Evolutionary conservation across 1,140 invertebrate species (phyloP), one percentile per base, ranked within the genome.

Genomic region (Drosophila kikkawai): DNA sequence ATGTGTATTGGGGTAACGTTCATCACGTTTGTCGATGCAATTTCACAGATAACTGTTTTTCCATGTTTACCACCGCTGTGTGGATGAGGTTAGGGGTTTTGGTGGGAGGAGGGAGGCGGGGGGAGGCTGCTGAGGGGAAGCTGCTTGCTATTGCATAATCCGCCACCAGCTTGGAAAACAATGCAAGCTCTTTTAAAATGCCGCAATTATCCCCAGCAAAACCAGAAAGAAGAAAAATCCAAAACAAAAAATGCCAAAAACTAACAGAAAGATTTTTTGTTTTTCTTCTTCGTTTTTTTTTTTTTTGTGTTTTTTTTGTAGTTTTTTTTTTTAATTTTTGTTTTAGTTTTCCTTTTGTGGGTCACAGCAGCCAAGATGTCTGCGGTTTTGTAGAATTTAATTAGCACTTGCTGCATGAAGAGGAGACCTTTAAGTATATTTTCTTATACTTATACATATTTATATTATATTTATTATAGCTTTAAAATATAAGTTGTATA

Each of bases 1-100:
- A 60, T 59, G 64, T 78, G 75, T 87, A 88, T 87, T 87, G 84
- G 83, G 83, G 83, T 88, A 87, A 87, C 84, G 83, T 87, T 87
- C 84, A 87, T 87, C 83, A 87, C 84, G 84, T 87, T 87, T 87
- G 84, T 88, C 84, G 84, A 87, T 87, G 84, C 84, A 88, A 87
- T 88, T 87, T 87, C 84, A 84, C 80, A 87, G 84, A 87, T 87
- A 87, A 87, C 84, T 87, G 84, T 87, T 87, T 87, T 79, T 87
- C 65, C 83, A 87, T 87, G 83, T 87, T 86, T 85, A 83, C 79
- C 75, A 87, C 63, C 50, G 63, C 78, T 26, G 48, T 34, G 65
- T 8, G 55, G 32, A 32, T 32, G 42, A 11, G 48, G 64, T 13
- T 19, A 17, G 60, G 44, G 65, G 58, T 1, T 53, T n/a, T 5